Base-by-base conservation (phyloP, 2,797 vertebrate species). In the Cirrhinus molitorella region DNA sequence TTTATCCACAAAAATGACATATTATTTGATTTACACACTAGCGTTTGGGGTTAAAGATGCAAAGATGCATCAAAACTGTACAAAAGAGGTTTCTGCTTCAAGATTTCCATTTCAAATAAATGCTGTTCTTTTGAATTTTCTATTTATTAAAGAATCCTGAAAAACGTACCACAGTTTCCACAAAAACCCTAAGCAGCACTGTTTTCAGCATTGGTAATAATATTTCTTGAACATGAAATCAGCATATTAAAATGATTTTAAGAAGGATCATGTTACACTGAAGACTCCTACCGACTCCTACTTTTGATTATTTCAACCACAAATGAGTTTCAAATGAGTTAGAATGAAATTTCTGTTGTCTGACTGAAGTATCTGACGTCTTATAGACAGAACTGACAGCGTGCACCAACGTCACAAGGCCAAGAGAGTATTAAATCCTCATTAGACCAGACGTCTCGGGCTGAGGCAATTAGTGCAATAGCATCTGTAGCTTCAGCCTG, bases 401-500 rank as follows among this genome's bases (percentile, higher is more conserved):
- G 31, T 67, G 71, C n/a, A 37, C 72, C 63, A 80, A 31, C 40
- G 67, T 83, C 83, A 83, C 73, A 19, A 49, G 34, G 25, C 53
- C 28, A 53, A 71, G 12, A 63, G 74, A 88, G 81, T 34, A 84
- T 87, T 91, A 88, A 90, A 91, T 89, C 86, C 88, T 82, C 87
- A 89, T 91, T 87, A 90, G 63, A 67, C 81, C 83, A 75, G 87
- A 85, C 84, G 88, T 87, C 71, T 84, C 70, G 83, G n/a, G 47
- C 65, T 77, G 80, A 79, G 81, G 79, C 87, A 87, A 91, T 91
- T 91, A 91, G 73, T 40, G 66, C 67, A 1, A 23, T 16, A 76
- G 89, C 89, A 90, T 92, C 88, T 90, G 89, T 84, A 78, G 87
- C 57, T 34, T 79, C 51, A 70, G 77, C 37, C 86, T 82, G 81